Conservation (phyloP, 64 coral and sea anemone genomes). For the Acropora yongei region DNA sequence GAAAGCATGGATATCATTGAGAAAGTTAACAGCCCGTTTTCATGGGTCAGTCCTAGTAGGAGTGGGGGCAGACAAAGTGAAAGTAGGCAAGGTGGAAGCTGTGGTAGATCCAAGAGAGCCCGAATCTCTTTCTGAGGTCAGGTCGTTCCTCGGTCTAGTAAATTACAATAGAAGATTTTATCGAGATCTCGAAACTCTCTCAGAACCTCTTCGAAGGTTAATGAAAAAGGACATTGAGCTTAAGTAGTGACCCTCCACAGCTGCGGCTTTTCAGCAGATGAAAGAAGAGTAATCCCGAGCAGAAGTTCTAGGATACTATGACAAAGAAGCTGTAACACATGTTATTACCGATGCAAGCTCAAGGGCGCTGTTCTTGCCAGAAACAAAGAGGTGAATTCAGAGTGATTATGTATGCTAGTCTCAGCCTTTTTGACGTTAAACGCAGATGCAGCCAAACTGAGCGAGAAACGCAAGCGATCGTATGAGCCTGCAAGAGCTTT, state of each 20-base stretch:
- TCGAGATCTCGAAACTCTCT: neutral
- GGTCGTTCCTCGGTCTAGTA: neutral
- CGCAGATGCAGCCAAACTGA: neutral
- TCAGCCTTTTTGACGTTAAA: neutral
- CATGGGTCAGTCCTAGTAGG: slow-evolving; percentile 31
- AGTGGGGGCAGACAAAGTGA: neutral
- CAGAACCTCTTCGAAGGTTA: neutral
- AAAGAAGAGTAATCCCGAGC: neutral
- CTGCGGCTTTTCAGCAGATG: neutral
- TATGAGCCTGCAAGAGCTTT: too few relatives aligned
- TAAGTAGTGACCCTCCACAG: neutral
- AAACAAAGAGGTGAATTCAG: too few relatives aligned
- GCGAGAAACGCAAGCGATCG: neutral
- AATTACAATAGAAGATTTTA: neutral
- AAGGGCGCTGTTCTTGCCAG: neutral
- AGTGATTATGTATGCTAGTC: neutral
- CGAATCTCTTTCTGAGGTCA: neutral
- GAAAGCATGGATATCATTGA: slow-evolving; percentile 23
- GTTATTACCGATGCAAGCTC: slow-evolving; percentile 1
- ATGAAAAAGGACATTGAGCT: neutral
- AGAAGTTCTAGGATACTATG: neutral
- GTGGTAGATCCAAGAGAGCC: neutral
- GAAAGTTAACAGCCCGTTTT: neutral
- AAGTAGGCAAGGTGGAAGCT: neutral
- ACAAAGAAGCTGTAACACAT: neutral